Conservation (phyloP, 1,140 invertebrate genomes). For the Aphidius gifuensis region DNA sequence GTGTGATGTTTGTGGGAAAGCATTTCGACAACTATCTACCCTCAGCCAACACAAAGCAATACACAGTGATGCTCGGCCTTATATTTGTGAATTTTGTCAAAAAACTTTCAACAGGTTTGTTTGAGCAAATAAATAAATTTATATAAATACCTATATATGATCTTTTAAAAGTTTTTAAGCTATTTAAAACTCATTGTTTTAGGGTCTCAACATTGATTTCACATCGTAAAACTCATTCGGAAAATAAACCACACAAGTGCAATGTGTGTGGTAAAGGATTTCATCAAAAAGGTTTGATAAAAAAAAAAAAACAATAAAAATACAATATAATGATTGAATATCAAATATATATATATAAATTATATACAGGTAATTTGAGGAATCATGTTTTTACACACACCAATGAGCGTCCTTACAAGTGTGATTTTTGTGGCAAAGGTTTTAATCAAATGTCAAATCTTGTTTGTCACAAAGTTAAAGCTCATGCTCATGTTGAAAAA, state of each 20-base stretch:
- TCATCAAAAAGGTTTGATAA: slow-evolving; percentile 69
- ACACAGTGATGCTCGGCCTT: slow-evolving; percentile 68
- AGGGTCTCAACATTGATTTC: slow-evolving; percentile 73
- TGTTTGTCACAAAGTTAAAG: slow-evolving; percentile 72
- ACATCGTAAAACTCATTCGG: slow-evolving; percentile 71
- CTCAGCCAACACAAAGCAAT: slow-evolving; percentile 72
- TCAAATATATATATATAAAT: not conserved
- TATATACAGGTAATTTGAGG: slow-evolving; percentile 62
- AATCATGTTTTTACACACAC: slow-evolving; percentile 76
- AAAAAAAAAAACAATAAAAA: not conserved
- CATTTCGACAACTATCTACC: slow-evolving; percentile 74
- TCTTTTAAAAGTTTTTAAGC: not conserved
- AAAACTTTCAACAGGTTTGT: slow-evolving; percentile 68
- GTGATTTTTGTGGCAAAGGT: slow-evolving; percentile 71
- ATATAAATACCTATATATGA: not conserved
- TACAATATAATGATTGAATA: not conserved
- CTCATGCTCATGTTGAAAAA: slow-evolving; percentile 59
- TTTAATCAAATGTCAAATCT: slow-evolving; percentile 84
- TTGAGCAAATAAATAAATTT: not conserved
- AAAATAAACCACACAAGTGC: slow-evolving; percentile 70
- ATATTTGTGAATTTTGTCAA: slow-evolving; percentile 70
- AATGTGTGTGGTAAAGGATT: slow-evolving; percentile 72
- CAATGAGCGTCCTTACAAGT: slow-evolving; percentile 77
- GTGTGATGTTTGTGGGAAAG: slow-evolving; percentile 74
- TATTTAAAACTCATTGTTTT: slow-evolving; percentile 22